Evolutionary conservation across 2,797 vertebrate species (phyloP), one percentile per base, ranked within the genome.

Genomic region (Poecilia picta): DNA sequence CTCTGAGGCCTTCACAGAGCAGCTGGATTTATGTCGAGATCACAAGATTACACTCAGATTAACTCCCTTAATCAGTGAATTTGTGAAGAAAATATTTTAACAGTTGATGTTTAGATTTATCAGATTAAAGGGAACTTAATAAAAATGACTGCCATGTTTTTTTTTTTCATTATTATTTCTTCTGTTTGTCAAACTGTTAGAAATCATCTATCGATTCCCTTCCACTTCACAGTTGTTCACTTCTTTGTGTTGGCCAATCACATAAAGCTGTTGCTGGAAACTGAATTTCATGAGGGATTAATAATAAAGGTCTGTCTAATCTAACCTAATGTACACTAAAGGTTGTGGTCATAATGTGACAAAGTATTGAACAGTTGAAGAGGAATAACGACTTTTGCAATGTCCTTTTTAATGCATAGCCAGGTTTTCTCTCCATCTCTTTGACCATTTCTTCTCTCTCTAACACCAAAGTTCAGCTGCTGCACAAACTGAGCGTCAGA

Each of bases 401-500:
- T 28, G 18, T 18, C 16, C 7, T 66, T 28, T 68, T 4, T 43
- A 2, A 2, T 75, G 16, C 16, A 18, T 47, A 10, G 23, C 4
- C 1, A 28, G 11, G 57, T 59, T 2, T 20, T 72, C 16, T 12
- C 2, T 70, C 8, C 15, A 12, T 8, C 11, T 3, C 36, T 73
- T 10, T 36, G 16, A 49, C 20, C 25, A 6, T 45, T 46, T 75
- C 41, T 31, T 4, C 72, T 73, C 68, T 45, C 25, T 73, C 11
- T 55, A 31, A 46, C 59, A 4, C n/a, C 25, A 77, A 77, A 99
- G 98, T 99, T 94, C 98, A 99, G 93, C 93, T 99, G 85, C 94
- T 99, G 89, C 98, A 99, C 87, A 99, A 99, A 88, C 94, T 99
- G 84, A 99, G 98, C 0, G 97, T 99, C 66, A 94, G 98, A 90